Conservation (phyloP, 1,140 invertebrate species). For the Akabosia matsudoensis region DNA sequence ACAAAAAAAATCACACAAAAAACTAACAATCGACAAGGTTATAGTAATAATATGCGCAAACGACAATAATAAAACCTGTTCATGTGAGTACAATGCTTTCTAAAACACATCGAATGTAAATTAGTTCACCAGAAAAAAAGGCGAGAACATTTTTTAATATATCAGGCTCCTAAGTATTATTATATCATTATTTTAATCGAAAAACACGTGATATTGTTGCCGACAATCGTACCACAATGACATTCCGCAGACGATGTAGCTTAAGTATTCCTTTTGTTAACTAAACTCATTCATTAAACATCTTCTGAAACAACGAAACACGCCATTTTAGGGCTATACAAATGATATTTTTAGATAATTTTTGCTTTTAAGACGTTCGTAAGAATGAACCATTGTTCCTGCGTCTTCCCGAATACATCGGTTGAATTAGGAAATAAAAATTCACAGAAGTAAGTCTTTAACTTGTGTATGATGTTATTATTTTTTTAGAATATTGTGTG, state of each 20-base stretch:
- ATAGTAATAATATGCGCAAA: not conserved
- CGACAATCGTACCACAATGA: not conserved
- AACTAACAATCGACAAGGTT: not conserved
- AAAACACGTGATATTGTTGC: not conserved
- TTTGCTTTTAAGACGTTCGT: not conserved
- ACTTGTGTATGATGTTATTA: not conserved
- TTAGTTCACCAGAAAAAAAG: too few relatives aligned
- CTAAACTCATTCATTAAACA: too few relatives aligned
- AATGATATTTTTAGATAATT: too few relatives aligned
- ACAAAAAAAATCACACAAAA: not conserved
- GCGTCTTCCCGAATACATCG: not conserved
- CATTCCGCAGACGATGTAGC: not conserved
- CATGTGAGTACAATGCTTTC: not conserved
- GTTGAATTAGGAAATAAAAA: not conserved
- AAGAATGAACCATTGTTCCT: not conserved
- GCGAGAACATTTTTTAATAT: not conserved
- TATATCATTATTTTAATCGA: not conserved
- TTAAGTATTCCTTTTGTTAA: too few relatives aligned
- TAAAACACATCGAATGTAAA: not conserved
- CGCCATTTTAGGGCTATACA: too few relatives aligned
- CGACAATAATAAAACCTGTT: not conserved
- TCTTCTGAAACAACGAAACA: too few relatives aligned
- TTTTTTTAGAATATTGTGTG: not conserved
- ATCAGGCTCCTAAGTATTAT: not conserved
- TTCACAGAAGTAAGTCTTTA: not conserved